Conservation (phyloP, 2,113 vertebrate species). For the Channa argus region DNA sequence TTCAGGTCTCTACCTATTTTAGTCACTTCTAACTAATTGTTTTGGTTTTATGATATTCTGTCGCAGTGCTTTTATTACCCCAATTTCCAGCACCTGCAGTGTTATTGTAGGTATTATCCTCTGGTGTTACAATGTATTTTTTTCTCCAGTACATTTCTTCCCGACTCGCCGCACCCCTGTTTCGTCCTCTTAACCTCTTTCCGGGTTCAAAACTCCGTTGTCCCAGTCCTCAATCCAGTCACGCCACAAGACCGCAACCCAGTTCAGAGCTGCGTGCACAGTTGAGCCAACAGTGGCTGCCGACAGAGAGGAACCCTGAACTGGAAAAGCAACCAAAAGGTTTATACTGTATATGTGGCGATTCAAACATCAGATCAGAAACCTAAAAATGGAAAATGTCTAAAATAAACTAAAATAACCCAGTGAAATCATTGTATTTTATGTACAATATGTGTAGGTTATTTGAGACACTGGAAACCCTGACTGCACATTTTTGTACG, state of each 20-base stretch:
- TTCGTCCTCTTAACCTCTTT: conserved; percentile 24
- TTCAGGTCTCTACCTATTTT: not conserved
- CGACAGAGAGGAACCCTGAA: conserved; percentile 1
- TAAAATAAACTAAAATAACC: too few species aligned
- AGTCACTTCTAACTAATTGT: not conserved
- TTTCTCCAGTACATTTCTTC: conserved; percentile 17
- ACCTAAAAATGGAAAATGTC: too few species aligned
- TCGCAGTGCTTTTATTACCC: too few species aligned
- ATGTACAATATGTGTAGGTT: too few species aligned
- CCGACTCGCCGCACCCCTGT: not conserved
- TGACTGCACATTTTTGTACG: too few species aligned
- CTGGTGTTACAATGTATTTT: not conserved
- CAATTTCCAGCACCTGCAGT: too few species aligned
- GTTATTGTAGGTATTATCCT: not conserved
- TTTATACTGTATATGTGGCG: too few species aligned
- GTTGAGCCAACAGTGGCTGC: not conserved
- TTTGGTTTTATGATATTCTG: not conserved
- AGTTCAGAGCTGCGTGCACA: conserved; percentile 11
- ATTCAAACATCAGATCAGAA: too few species aligned
- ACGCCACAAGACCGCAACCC: not conserved
- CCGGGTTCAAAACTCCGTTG: not conserved
- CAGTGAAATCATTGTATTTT: too few species aligned
- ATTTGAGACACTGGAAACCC: not conserved
- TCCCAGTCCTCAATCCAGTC: not conserved
- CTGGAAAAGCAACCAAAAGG: not conserved